These are phyloP conservation scores for Eulemur rubriventer DNA, from an alignment of 2,797 vertebrate species.

Conservation along the genomic window DNA sequence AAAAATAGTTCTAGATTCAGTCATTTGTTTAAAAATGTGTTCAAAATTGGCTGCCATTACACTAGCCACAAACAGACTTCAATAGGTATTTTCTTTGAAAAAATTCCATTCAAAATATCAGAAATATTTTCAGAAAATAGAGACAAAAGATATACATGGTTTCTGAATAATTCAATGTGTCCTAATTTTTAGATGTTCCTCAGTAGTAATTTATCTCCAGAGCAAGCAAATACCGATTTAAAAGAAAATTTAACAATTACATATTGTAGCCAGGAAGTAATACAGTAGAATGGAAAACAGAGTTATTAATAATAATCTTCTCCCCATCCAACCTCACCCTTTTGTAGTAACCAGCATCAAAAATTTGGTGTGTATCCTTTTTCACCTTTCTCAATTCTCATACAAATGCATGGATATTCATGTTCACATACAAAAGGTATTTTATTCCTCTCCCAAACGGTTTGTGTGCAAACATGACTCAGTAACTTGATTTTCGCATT, in stretches of 20 bases:
- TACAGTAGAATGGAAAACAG: background rate
- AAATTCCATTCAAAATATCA: background rate
- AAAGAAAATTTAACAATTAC: background rate
- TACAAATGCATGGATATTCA: background rate
- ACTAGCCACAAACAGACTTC: background rate
- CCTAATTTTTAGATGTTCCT: background rate
- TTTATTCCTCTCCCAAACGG: background rate
- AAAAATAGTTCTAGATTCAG: background rate
- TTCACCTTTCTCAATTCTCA: background rate
- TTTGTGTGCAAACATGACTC: background rate
- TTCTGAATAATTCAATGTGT: background rate
- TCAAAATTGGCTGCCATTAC: background rate
- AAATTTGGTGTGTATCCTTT: background rate
- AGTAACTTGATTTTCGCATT: background rate
- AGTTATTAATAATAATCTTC: background rate
- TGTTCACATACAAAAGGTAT: background rate
- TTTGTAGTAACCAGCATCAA: background rate
- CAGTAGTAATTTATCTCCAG: background rate
- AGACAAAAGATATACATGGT: background rate
- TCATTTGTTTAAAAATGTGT: background rate
- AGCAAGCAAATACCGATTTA: background rate
- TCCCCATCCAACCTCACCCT: background rate
- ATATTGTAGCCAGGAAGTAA: background rate
- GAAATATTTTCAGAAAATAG: conserved; percentile 37
- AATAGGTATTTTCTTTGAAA: background rate